phyloP scores from a whole-genome alignment of 1,140 invertebrate genomes.

The Monomorium pharaonis region DNA sequence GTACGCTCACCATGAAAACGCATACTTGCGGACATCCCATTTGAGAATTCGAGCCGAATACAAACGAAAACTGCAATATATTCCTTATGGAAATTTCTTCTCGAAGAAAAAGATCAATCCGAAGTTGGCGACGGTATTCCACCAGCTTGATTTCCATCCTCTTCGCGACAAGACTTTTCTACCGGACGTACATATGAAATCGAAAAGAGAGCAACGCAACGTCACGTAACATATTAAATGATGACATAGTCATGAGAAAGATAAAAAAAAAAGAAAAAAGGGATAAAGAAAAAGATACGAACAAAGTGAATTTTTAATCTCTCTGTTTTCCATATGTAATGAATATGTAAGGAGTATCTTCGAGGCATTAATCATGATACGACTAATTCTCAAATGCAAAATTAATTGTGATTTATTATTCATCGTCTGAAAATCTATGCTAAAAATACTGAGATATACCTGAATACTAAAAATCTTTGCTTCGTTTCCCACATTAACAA shows the following conservation, averaged over 20 bases:
- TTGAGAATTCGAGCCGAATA: slow-evolving; percentile 19
- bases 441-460: neutral
- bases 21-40: neutral
- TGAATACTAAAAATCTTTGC: too few relatives aligned
- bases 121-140: neutral
- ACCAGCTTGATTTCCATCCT: slow-evolving; percentile 11
- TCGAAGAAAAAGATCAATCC: slow-evolving; percentile 38
- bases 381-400: neutral
- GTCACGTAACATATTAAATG: neutral
- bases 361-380: neutral
- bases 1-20: slow-evolving; percentile 5
- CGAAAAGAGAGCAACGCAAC: neutral
- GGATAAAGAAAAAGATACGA: neutral
- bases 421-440: neutral
- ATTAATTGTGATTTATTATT: neutral
- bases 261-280: neutral
- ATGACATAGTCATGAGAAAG: neutral
- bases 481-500: neutral
- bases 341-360: neutral
- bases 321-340: neutral
- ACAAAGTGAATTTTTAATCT: neutral
- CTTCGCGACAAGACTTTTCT: neutral
- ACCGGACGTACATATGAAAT: neutral
- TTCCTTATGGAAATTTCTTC: slow-evolving; percentile 32
- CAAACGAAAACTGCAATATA: slow-evolving; percentile 26